phyloP scores from a whole-genome alignment of 2,797 vertebrate species.

The Peromyscus aztecus region DNA sequence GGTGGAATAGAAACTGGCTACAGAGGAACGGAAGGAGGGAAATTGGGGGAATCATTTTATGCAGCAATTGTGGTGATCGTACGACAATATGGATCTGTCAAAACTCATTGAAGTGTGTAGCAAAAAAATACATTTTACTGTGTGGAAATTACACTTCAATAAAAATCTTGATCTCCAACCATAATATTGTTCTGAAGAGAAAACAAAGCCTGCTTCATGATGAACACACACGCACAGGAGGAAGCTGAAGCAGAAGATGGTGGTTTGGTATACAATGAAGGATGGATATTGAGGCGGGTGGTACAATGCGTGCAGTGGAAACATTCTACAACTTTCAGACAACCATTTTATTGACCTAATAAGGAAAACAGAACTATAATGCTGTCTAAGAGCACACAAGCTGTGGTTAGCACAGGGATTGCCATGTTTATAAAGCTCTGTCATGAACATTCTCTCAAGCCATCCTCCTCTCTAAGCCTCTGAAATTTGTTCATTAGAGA shows the following conservation, averaged over 20 bases:
- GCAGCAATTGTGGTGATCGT: not conserved
- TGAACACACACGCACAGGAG: not conserved
- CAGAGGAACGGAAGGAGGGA: not conserved
- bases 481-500: not conserved
- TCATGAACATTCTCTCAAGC: not conserved
- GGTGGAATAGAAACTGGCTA: not conserved
- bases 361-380: not conserved
- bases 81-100: constrained; percentile 28
- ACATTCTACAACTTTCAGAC: not conserved
- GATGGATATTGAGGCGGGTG: not conserved
- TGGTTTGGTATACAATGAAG: constrained; percentile 35
- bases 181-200: constrained; percentile 49
- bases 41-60: not conserved
- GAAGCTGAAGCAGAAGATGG: not conserved
- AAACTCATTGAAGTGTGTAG: constrained; percentile 31
- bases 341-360: constrained; percentile 8
- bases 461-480: not conserved
- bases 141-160: constrained; percentile 46
- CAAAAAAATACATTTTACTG: constrained; percentile 51
- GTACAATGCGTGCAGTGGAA: constrained; percentile 9
- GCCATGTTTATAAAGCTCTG: constrained; percentile 13
- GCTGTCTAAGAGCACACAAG: not conserved
- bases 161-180: constrained; percentile 5
- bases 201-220: not conserved
- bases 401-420: not conserved